Evolutionary conservation across 2,113 vertebrate genomes (phyloP).

Genomic region (Paradoxurus hermaphroditus): DNA sequence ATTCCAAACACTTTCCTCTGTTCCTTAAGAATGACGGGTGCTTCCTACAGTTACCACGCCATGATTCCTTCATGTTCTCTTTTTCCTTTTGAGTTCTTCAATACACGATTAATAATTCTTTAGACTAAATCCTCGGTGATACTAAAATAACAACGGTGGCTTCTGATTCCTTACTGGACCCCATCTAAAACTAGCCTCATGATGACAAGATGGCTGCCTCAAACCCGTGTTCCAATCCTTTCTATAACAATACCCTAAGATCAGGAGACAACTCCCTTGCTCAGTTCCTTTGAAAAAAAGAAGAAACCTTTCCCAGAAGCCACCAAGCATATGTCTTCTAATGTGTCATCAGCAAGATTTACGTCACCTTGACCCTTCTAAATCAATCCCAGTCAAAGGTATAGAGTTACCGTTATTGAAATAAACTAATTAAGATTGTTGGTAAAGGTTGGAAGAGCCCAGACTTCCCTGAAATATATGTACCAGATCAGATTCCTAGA

Average conservation of each 20-base stretch:
- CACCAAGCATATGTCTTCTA: not conserved
- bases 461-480: not conserved
- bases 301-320: not conserved
- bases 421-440: not conserved
- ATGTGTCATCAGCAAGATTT: not conserved
- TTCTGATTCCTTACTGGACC: not conserved
- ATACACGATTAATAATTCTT: not conserved
- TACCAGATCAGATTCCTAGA: not conserved
- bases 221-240: not conserved
- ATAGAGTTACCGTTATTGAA: not conserved
- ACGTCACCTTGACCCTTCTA: not conserved
- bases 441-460: not conserved
- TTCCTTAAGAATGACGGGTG: not conserved
- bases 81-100: not conserved
- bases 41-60: not conserved
- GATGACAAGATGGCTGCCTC: not conserved
- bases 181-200: not conserved
- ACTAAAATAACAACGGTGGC: not conserved
- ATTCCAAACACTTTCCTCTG: not conserved
- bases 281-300: not conserved
- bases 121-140: not conserved
- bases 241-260: not conserved
- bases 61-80: not conserved
- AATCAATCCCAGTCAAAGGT: not conserved
- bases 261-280: not conserved